Conservation (phyloP, 2,888 invertebrate species). For the Barypeithes pellucidus region DNA sequence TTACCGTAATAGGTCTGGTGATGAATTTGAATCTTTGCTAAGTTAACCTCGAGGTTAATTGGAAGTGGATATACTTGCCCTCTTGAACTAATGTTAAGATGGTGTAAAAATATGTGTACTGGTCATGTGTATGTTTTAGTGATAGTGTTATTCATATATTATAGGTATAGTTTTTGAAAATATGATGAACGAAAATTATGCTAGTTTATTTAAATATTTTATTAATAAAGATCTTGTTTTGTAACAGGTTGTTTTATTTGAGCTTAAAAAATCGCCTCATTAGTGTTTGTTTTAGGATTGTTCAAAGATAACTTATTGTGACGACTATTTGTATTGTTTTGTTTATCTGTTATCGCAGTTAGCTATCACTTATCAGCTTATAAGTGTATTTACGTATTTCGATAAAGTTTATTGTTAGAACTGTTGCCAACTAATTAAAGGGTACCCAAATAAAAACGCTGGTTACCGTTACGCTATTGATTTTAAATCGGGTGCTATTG, state of each 20-base stretch:
- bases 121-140: conserved; percentile 21
- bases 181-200: conserved; percentile 3
- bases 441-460: no score
- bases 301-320: not conserved
- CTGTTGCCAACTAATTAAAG: no score
- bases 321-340: conserved; percentile 7
- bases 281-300: conserved; percentile 1
- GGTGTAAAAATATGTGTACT: conserved; percentile 3
- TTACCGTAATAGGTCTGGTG: no score
- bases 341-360: not conserved
- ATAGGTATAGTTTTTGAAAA: conserved; percentile 10
- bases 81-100: not conserved
- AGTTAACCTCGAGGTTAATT: not conserved
- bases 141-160: conserved; percentile 7
- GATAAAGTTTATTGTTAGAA: no score
- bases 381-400: no score
- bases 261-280: not conserved
- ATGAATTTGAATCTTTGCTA: not conserved
- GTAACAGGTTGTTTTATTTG: not conserved
- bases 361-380: no score
- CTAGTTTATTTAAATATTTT: conserved; percentile 16
- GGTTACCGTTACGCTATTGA: no score
- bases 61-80: conserved; percentile 6
- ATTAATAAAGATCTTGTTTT: conserved; percentile 27
- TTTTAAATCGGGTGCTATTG: no score